Evolutionary conservation across 1,140 invertebrate species (phyloP).

Genomic region (Aleiodes sp.): DNA sequence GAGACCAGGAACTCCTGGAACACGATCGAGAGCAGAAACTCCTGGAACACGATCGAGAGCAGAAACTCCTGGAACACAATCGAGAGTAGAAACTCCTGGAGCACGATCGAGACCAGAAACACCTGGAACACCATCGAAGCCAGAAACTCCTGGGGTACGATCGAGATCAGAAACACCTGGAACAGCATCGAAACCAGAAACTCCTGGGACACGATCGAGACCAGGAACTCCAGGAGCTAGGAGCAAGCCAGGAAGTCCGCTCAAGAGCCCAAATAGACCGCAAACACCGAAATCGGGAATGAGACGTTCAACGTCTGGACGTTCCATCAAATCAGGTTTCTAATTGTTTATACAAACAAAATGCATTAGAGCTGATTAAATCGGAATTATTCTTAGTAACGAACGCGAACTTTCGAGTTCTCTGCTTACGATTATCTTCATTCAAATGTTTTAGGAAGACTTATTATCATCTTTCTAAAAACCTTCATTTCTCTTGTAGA

Average conservation of each 20-base stretch:
- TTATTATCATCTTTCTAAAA: no score
- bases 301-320: constrained; percentile 33
- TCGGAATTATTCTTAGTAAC: no score
- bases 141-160: no score
- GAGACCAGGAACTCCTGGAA: constrained; percentile 30
- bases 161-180: constrained; percentile 15
- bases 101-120: neutral
- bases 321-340: constrained; percentile 37
- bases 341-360: neutral
- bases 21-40: neutral
- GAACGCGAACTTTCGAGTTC: neutral
- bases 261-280: neutral
- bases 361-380: no score
- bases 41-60: neutral
- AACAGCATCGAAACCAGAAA: constrained; percentile 4
- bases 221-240: constrained; percentile 29
- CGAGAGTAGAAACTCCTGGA: no score
- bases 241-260: constrained; percentile 5
- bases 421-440: neutral
- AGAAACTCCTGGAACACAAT: neutral
- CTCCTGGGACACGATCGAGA: constrained; percentile 11
- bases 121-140: constrained; percentile 9
- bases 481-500: constrained; percentile 71
- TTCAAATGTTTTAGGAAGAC: neutral
- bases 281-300: constrained; percentile 23